These are phyloP conservation scores for Gastrophysa polygoni DNA, from an alignment of 2,888 invertebrate species.

Conservation along the genomic window DNA sequence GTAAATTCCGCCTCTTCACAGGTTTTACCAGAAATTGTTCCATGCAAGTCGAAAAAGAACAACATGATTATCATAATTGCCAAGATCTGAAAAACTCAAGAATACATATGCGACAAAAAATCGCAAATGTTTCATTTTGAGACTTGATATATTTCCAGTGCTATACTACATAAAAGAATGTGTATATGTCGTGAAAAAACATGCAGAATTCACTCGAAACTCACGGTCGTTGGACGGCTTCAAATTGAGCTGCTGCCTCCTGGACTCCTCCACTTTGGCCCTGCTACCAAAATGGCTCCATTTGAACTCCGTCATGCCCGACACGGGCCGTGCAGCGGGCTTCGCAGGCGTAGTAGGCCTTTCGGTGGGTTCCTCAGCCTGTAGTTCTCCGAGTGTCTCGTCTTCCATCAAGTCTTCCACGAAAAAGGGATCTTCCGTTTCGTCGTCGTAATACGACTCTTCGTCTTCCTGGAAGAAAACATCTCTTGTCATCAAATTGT, in stretches of 20 bases:
- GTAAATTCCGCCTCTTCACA: too few species aligned
- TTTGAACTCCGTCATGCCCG: slow-evolving; percentile 52
- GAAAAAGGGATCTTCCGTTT: slow-evolving; percentile 51
- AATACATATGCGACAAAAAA: too few species aligned
- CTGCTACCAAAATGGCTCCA: slow-evolving; percentile 55
- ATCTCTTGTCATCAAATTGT: too few species aligned
- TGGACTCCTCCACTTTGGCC: slow-evolving; percentile 50
- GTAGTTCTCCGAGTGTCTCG: slow-evolving; percentile 41
- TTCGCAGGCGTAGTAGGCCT: slow-evolving; percentile 24
- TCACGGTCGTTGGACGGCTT: slow-evolving; percentile 44
- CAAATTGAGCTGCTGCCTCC: slow-evolving; percentile 45
- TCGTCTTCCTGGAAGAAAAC: slow-evolving; percentile 49
- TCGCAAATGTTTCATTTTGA: too few species aligned
- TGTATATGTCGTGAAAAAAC: too few species aligned
- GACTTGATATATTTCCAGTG: too few species aligned
- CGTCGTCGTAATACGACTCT: slow-evolving; percentile 47
- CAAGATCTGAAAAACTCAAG: too few species aligned
- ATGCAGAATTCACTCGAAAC: slow-evolving; percentile 8
- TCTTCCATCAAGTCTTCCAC: slow-evolving; percentile 41
- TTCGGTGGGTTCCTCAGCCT: slow-evolving; percentile 47
- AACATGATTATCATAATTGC: too few species aligned
- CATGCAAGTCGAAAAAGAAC: too few species aligned
- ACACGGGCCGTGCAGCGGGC: slow-evolving; percentile 20
- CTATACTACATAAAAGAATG: too few species aligned
- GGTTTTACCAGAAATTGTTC: too few species aligned